phyloP scores from a whole-genome alignment of 2,797 vertebrate genomes.

The Apogon hyalosoma region DNA sequence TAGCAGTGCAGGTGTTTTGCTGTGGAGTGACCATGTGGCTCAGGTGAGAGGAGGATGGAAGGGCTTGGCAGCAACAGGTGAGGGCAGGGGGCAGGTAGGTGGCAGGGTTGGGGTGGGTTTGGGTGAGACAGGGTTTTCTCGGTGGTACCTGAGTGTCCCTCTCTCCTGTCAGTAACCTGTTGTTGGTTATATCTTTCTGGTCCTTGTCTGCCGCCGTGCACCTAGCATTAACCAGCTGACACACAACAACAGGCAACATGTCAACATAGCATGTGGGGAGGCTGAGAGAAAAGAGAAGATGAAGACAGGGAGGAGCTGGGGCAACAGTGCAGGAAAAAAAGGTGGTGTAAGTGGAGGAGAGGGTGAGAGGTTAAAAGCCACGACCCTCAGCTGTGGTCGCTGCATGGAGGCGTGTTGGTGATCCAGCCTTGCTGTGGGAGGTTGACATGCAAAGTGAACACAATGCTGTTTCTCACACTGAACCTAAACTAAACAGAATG shows the following conservation, averaged over 20 bases:
- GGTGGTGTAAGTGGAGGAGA: slow-evolving; percentile 52
- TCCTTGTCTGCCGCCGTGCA: slow-evolving; percentile 98
- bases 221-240: slow-evolving; percentile 97
- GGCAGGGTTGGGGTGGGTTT: slow-evolving; percentile 5
- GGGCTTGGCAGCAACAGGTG: slow-evolving; percentile 62
- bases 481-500: slow-evolving; percentile 1
- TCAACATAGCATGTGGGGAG: slow-evolving; percentile 67
- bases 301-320: slow-evolving; percentile 27
- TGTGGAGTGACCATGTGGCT: slow-evolving; percentile 72
- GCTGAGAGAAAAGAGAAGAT: slow-evolving; percentile 30
- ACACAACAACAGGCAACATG: slow-evolving; percentile 79
- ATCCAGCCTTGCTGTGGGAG: slow-evolving; percentile 63
- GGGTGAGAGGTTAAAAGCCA: slow-evolving; percentile 68
- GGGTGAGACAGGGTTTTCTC: slow-evolving; percentile 55
- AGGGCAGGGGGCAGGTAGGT: slow-evolving; percentile 63
- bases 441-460: slow-evolving; percentile 67
- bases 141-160: slow-evolving; percentile 96
- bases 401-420: slow-evolving; percentile 57
- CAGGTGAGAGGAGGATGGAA: slow-evolving; percentile 73
- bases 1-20: slow-evolving; percentile 54
- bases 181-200: slow-evolving; percentile 99
- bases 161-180: slow-evolving; percentile 99
- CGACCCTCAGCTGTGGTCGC: slow-evolving; percentile 35
- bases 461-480: slow-evolving; percentile 45
- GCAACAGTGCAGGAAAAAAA: slow-evolving; percentile 40